Evolutionary conservation across 2,797 vertebrate genomes (phyloP), one percentile per base, ranked within the genome.

Genomic region (Tamandua tetradactyla): DNA sequence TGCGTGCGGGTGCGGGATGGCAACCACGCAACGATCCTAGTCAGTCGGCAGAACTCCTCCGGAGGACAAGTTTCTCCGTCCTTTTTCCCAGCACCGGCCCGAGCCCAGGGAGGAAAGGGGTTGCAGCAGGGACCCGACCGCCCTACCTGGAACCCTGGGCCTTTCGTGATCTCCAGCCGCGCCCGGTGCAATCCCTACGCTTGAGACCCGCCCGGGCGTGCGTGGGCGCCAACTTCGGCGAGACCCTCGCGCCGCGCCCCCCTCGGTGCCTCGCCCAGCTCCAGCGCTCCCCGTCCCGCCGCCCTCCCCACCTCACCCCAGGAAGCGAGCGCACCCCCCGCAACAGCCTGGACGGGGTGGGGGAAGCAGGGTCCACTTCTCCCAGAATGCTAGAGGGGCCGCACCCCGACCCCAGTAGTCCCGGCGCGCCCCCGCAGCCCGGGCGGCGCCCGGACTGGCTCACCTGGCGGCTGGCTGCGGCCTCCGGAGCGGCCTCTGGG

Each of bases 401-500:
- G 17, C 42, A 6, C 42, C 11, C 35, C 27, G 49, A 15, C 18
- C n/a, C 44, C 64, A 0, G 47, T 40, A 44, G 55, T 76, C 49
- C 64, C 20, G 61, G 35, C 27, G 61, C 20, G 20, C 74, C 42
- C 35, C 86, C 37, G 9, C 35, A 20, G 14, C 49, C 61, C 57
- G 2, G 27, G 71, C 69, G 32, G 86, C 71, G n/a, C 55, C 89
- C 74, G 47, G 37, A 62, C 30, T 49, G 82, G 87, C 96, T 96
- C 96, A 94, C 95, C 95, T 93, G 72, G 94, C 87, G 64, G 69
- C 89, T 25, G 93, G 89, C 89, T 35, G 55, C 81, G 75, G 93
- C 94, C 94, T 92, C 88, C 74, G 5, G 78, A 87, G 92, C 95
- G 96, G 96, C 96, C 96, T 96, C 82, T 59, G 93, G 96, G 95